Conservation (phyloP, 1,140 invertebrate genomes). For the Habropoda laboriosa region DNA sequence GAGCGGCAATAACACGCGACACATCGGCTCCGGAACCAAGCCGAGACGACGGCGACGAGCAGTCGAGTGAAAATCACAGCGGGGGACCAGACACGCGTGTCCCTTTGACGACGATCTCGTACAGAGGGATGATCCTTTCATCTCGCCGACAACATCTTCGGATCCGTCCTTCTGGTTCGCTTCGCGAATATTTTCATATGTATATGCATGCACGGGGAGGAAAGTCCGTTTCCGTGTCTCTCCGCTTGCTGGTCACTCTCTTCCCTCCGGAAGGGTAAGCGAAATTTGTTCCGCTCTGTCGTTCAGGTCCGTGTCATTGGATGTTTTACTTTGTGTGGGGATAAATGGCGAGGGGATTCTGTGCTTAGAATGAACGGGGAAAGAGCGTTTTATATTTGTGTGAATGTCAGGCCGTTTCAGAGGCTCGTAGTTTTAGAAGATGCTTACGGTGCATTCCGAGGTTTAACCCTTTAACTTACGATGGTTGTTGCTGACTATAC, state of each 20-base stretch:
- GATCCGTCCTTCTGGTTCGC: slow-evolving; percentile 45
- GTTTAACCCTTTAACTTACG: no score
- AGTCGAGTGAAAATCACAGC: slow-evolving; percentile 63
- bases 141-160: slow-evolving; percentile 64
- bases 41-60: slow-evolving; percentile 44
- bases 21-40: slow-evolving; percentile 39
- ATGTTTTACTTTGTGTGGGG: background rate
- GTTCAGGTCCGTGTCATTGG: background rate
- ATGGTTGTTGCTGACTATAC: no score
- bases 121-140: slow-evolving; percentile 66
- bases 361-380: no score
- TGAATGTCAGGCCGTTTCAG: no score
- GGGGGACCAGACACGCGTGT: slow-evolving; percentile 64
- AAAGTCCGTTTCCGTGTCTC: background rate
- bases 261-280: background rate
- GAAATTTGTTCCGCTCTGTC: background rate
- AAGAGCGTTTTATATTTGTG: no score
- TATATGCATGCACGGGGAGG: background rate
- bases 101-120: slow-evolving; percentile 66
- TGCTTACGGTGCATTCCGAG: no score
- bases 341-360: no score
- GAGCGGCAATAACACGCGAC: slow-evolving; percentile 42
- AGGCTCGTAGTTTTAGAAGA: no score
- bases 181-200: slow-evolving; percentile 46
- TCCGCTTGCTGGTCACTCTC: background rate